These are phyloP conservation scores for Dermatophagoides farinae DNA, from an alignment of 1,140 invertebrate species.

Conservation along the genomic window DNA sequence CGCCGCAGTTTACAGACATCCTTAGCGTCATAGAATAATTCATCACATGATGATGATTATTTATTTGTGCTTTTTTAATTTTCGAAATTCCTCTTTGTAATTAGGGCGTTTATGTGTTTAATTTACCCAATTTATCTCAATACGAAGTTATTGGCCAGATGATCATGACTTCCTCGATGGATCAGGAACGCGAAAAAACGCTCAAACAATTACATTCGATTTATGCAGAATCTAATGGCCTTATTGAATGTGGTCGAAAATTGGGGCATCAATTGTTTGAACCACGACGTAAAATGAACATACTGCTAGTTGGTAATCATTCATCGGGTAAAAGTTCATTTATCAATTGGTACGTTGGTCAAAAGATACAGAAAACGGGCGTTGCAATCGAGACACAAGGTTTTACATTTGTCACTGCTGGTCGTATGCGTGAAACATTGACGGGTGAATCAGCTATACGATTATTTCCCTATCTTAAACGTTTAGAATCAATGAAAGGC, in stretches of 20 bases:
- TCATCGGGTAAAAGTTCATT: slow-evolving; percentile 42
- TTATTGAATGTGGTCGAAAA: slow-evolving; percentile 32
- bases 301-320: slow-evolving; percentile 40
- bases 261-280: slow-evolving; percentile 31
- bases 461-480: slow-evolving; percentile 38
- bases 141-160: too few relatives aligned
- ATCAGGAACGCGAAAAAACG: too few relatives aligned
- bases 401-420: slow-evolving; percentile 37
- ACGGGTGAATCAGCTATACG: slow-evolving; percentile 39
- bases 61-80: too few relatives aligned
- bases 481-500: slow-evolving; percentile 34
- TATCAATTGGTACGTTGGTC: slow-evolving; percentile 43
- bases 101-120: too few relatives aligned
- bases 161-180: too few relatives aligned
- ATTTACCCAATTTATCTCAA: too few relatives aligned
- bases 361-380: slow-evolving; percentile 38
- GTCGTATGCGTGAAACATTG: slow-evolving; percentile 35
- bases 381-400: slow-evolving; percentile 42
- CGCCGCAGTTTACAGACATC: too few relatives aligned
- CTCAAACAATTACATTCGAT: slow-evolving; percentile 35
- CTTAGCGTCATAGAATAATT: too few relatives aligned
- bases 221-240: slow-evolving; percentile 35
- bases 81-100: too few relatives aligned
- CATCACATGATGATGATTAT: too few relatives aligned
- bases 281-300: slow-evolving; percentile 38